Conservation (phyloP, 2,113 vertebrate species). For the Tapirus terrestris region DNA sequence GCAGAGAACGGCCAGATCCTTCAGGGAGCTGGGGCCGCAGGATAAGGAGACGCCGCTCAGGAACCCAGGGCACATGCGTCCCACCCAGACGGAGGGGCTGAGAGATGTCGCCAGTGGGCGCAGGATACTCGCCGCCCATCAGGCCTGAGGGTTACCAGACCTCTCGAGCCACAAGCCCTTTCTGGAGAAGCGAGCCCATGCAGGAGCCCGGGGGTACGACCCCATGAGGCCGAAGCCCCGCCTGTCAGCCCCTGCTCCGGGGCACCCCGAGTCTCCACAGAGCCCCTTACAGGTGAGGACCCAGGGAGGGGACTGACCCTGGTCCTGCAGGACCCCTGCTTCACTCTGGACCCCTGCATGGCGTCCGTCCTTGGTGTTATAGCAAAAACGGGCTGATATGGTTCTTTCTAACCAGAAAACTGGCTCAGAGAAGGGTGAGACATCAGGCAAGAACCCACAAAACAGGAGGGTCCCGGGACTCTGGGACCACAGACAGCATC, state of each 20-base stretch:
- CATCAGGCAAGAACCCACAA: background rate
- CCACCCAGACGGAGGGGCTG: background rate
- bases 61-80: no score
- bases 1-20: no score
- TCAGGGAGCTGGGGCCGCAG: no score
- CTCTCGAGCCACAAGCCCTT: fast-evolving
- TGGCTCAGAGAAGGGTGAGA: background rate
- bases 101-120: background rate
- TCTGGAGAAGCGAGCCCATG: background rate
- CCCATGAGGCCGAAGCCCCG: no score
- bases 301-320: background rate
- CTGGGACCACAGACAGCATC: background rate
- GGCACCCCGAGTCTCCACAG: fast-evolving
- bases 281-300: background rate
- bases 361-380: fast-evolving
- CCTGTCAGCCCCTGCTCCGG: background rate
- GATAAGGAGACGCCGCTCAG: no score
- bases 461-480: no score
- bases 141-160: background rate
- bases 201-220: background rate
- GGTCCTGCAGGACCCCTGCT: background rate
- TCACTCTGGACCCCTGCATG: background rate
- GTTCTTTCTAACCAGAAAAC: background rate
- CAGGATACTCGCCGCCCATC: background rate
- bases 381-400: background rate